Percentiles rank a stretch among this genome's conserved stretches.
phyloP scores from a whole-genome alignment of 2,888 invertebrate genomes.

The Oscheius sp. region DNA sequence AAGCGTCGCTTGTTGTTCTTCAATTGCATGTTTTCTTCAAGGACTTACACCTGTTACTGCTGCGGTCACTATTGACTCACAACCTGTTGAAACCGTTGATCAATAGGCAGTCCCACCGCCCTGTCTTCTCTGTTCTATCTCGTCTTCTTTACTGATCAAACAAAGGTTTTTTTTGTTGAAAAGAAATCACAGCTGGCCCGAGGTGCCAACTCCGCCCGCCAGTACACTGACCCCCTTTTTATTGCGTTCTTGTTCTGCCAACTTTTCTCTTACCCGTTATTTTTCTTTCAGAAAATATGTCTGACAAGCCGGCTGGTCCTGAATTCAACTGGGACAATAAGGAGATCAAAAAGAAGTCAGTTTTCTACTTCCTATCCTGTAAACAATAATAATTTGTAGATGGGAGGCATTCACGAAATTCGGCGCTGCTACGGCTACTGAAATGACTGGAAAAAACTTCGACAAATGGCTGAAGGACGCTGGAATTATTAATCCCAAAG shows the following conservation, averaged over 20 bases:
- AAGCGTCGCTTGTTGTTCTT: background rate
- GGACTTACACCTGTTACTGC: no score
- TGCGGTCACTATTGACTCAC: constrained; percentile 17
- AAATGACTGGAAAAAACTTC: constrained; percentile 73
- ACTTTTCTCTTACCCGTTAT: background rate
- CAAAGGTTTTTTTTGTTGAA: constrained; percentile 2
- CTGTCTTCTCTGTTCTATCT: background rate
- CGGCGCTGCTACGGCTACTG: constrained; percentile 67
- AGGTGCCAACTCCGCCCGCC: constrained; percentile 9
- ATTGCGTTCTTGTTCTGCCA: constrained; percentile 1
- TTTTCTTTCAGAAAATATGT: constrained; percentile 34
- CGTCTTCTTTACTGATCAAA: constrained; percentile 4
- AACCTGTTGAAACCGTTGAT: constrained; percentile 21
- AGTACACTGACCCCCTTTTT: constrained; percentile 2
- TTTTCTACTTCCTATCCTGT: background rate
- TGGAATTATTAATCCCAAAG: constrained; percentile 67
- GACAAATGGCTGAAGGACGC: constrained; percentile 73
- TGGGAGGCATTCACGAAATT: constrained; percentile 72
- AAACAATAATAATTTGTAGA: constrained; percentile 35
- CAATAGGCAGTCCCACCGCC: constrained; percentile 10
- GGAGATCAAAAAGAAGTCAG: constrained; percentile 60
- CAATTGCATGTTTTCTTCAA: no score
- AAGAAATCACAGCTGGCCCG: constrained; percentile 4
- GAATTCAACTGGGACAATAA: constrained; percentile 66
- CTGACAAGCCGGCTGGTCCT: constrained; percentile 41